phyloP scores from a whole-genome alignment of 1,140 invertebrate genomes.

The Drosophila parabipectinata region DNA sequence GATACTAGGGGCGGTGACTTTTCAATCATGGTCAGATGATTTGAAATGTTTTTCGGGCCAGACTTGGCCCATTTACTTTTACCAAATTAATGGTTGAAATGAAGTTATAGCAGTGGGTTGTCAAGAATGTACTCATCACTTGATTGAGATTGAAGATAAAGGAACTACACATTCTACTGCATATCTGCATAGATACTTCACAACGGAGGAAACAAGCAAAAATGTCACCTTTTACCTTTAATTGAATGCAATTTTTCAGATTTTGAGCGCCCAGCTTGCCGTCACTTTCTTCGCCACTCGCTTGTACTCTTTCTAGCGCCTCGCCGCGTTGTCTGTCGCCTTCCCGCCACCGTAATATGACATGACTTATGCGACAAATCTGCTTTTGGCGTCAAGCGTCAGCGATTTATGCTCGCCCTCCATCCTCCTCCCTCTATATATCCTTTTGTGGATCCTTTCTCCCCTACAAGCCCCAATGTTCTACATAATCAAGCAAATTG shows the following conservation, averaged over 20 bases:
- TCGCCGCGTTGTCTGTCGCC: slow-evolving; percentile 11
- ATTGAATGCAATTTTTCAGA: slow-evolving; percentile 73
- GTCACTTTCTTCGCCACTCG: slow-evolving; percentile 12
- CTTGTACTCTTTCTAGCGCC: neutral
- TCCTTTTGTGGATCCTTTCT: neutral
- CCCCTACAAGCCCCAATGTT: slow-evolving; percentile 38
- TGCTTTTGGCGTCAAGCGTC: slow-evolving; percentile 78
- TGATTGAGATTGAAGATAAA: neutral
- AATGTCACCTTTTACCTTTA: slow-evolving; percentile 54
- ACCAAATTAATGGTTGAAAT: slow-evolving; percentile 37
- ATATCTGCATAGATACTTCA: neutral
- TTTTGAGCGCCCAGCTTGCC: slow-evolving; percentile 12
- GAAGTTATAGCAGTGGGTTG: slow-evolving; percentile 21
- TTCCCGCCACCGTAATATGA: slow-evolving; percentile 56
- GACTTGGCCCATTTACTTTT: slow-evolving; percentile 4
- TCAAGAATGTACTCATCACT: slow-evolving; percentile 5
- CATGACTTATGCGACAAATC: slow-evolving; percentile 82
- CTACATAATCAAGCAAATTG: slow-evolving; percentile 82
- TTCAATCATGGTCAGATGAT: slow-evolving; percentile 45
- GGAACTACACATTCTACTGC: neutral
- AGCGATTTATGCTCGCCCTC: slow-evolving; percentile 66
- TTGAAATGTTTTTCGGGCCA: slow-evolving; percentile 19
- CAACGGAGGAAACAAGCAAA: neutral
- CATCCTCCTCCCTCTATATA: neutral
- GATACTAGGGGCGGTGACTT: slow-evolving; percentile 38